A percentile compares a stretch with the other conserved stretches of the same genome.
phyloP scores from a whole-genome alignment of 2,797 vertebrate genomes.

The Sebastes flavidus region DNA sequence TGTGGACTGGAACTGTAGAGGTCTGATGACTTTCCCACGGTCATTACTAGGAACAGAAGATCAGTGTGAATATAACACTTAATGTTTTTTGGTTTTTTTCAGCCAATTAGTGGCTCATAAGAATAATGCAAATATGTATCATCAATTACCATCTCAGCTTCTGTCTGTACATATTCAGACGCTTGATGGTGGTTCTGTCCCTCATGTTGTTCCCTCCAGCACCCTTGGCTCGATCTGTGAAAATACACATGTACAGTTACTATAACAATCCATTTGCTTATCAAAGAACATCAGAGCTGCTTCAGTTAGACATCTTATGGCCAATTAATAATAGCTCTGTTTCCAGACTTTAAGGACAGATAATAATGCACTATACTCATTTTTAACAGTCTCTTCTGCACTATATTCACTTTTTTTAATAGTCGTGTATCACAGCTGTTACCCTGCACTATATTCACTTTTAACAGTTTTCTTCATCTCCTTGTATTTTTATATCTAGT shows the following conservation, averaged over 20 bases:
- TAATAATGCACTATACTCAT: too few relatives aligned
- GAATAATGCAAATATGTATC: rapidly evolving
- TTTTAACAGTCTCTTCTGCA: too few relatives aligned
- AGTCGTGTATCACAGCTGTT: too few relatives aligned
- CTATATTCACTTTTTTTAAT: too few relatives aligned
- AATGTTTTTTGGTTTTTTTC: not conserved
- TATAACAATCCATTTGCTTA: not conserved
- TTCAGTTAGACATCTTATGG: not conserved
- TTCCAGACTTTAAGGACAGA: not conserved
- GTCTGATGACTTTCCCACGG: conserved; percentile 90
- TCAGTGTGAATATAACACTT: not conserved
- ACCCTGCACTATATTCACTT: too few relatives aligned
- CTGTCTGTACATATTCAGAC: conserved; percentile 98
- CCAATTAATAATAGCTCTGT: not conserved
- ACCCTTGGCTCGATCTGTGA: conserved; percentile 89
- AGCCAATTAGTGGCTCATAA: not conserved
- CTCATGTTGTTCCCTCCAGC: conserved; percentile 92
- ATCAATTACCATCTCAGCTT: conserved; percentile 92
- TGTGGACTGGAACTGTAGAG: conserved; percentile 91
- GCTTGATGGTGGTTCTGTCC: conserved; percentile 94
- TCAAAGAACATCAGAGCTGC: not conserved
- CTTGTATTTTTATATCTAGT: too few relatives aligned
- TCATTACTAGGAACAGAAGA: conserved; percentile 82
- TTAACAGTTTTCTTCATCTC: too few relatives aligned
- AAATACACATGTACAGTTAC: not conserved